Evolutionary conservation across 2,888 invertebrate species (phyloP), one percentile per base, ranked within the genome.

Genomic region (Rotaria socialis): DNA sequence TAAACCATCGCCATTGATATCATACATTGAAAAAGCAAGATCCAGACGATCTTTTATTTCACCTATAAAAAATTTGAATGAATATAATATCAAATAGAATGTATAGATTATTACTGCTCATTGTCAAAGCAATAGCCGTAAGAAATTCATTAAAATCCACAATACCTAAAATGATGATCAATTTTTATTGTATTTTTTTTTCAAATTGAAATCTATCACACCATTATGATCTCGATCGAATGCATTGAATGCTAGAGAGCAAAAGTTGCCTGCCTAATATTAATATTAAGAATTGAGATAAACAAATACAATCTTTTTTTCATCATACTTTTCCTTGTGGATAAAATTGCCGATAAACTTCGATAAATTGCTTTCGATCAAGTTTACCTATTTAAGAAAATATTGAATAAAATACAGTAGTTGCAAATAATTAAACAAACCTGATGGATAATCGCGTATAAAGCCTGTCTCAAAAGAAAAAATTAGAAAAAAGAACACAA

Each of bases 121-220:
- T 47, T 8, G 47, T 80, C 11, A 80, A 10, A 4, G n/a, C 24
- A 80, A 80, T 80, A 80, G 43, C 47, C 14, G n/a, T 41, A 6
- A 80, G 14, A n/a, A 80, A 80, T 80, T 80, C 80, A n/a, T 47
- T 43, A 24, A 80, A 80, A 80, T 80, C 80, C 6, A 80, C 19
- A 14, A 14, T 6, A 80, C 80, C 80, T 80, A 80, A 80, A 35
- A 35, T 35, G 35, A 35, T 35, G 35, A 35, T 35, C 35, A 35
- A 35, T 35, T 35, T 35, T 35, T 35, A 35, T 35, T 35, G 35
- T 35, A 35, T 1, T 35, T 35, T 35, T 35, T 35, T 35, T 35
- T 35, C 1, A 6, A 67, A 56, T 56, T 50, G 24, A 7, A 24
- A 56, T 56, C 4, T 7, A 11, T 67, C 43, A 10, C 5, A 80